A percentile compares a stretch with the other conserved stretches of the same genome.
phyloP scores from a whole-genome alignment of 2,113 vertebrate species.

The Pterophyllum scalare region DNA sequence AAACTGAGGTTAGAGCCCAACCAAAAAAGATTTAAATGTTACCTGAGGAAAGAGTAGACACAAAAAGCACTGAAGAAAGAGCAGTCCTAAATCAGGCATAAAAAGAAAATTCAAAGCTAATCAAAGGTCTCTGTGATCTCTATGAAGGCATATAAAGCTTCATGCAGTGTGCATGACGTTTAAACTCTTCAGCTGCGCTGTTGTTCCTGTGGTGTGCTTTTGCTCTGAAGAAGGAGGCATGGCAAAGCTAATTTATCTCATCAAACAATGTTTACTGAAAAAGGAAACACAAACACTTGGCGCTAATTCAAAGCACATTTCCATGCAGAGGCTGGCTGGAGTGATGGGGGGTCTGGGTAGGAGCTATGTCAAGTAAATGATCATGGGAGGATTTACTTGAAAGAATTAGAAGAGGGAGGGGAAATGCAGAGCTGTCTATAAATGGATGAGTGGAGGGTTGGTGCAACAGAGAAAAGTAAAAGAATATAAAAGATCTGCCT shows the following conservation, averaged over 20 bases:
- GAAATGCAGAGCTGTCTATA: slow-evolving; percentile 15
- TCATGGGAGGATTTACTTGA: slow-evolving; percentile 57
- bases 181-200: neutral
- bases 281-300: slow-evolving; percentile 56
- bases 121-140: slow-evolving; percentile 38
- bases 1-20: slow-evolving; percentile 14
- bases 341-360: slow-evolving; percentile 20
- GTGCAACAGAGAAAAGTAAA: slow-evolving; percentile 12
- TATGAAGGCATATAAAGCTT: neutral
- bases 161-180: neutral
- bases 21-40: slow-evolving; percentile 10
- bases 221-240: slow-evolving; percentile 7
- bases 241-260: slow-evolving; percentile 49
- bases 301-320: slow-evolving; percentile 39
- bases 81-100: neutral
- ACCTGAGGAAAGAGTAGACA: slow-evolving; percentile 22
- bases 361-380: slow-evolving; percentile 48
- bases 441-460: slow-evolving; percentile 22
- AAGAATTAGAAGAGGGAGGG: slow-evolving; percentile 35
- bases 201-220: neutral
- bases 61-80: neutral
- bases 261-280: slow-evolving; percentile 57
- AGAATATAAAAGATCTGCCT: slow-evolving; percentile 33
- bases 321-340: slow-evolving; percentile 10
- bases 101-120: slow-evolving; percentile 23